phyloP scores from a whole-genome alignment of 2,797 vertebrate genomes.

The Borostomias antarcticus region DNA sequence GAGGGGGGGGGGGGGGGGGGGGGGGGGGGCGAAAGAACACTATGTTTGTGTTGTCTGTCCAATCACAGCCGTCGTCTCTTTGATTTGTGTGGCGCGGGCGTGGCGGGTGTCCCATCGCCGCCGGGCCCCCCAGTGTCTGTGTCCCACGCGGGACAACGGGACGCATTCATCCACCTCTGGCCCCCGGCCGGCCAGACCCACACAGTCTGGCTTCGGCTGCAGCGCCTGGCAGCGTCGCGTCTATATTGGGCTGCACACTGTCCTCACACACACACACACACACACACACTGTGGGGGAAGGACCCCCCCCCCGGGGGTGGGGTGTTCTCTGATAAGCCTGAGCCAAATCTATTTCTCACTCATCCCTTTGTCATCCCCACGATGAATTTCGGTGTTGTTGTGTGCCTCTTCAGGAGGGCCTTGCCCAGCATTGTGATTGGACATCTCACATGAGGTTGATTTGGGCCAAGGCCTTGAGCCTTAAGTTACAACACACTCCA shows the following conservation, averaged over 20 bases:
- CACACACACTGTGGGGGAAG: constrained; percentile 24
- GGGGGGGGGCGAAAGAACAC: constrained; percentile 54
- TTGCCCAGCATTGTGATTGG: constrained; percentile 4
- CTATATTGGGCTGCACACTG: constrained; percentile 40
- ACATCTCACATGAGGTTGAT: constrained; percentile 55
- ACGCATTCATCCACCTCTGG: constrained; percentile 48
- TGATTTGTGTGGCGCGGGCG: constrained; percentile 48
- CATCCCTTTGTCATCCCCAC: constrained; percentile 61
- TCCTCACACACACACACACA: constrained; percentile 25
- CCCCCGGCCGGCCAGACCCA: constrained; percentile 50
- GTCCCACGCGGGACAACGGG: constrained; percentile 36
- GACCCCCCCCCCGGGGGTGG: constrained; percentile 41
- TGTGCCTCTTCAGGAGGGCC: neutral
- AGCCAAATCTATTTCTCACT: constrained; percentile 51
- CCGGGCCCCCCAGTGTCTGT: neutral
- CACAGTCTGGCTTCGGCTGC: constrained; percentile 43
- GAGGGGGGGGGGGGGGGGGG: too few species aligned
- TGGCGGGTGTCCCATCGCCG: constrained; percentile 39
- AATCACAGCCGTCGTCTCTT: constrained; percentile 44
- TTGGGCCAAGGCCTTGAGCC: neutral
- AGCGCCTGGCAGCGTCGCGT: constrained; percentile 46
- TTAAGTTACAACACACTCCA: constrained; percentile 8
- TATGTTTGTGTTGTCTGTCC: constrained; percentile 53
- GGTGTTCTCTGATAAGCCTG: constrained; percentile 51
- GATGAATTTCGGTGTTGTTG: constrained; percentile 42